Evolutionary conservation across 2,113 vertebrate genomes (phyloP), one percentile per base, ranked within the genome.

Genomic region (Sinocyclocheilus anophthalmus): DNA sequence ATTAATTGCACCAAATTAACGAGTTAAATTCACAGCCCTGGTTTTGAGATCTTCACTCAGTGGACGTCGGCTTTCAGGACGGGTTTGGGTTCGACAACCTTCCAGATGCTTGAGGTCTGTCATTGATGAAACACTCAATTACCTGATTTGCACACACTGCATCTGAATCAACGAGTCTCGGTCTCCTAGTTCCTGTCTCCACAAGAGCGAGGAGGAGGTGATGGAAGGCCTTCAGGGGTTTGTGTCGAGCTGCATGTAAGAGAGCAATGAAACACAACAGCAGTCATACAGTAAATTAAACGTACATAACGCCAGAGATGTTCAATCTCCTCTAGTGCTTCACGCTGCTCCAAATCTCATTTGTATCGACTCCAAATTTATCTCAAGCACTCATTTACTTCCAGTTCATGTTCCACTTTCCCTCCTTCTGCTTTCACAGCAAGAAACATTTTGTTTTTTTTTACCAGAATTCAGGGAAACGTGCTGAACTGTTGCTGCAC

Each of bases 321-420:
- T 73, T 73, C 70, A 73, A 73, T 73, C 37, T 73, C 70, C 70
- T 42, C 70, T 39, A 73, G 70, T 73, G 70, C 37, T 73, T n/a
- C 37, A 5, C 70, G 37, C 70, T 73, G 70, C 70, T 42, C 70
- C 70, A 73, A 73, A 73, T 73, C 70, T 73, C 70, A 73, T 73
- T 73, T 73, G 70, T 42, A 73, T 73, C 37, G 37, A 73, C 37
- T 42, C 70, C 70, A 73, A 73, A 73, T 73, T 73, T 73, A 73
- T 73, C 70, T 10, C 37, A 22, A n/a, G 70, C 20, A 73, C 70
- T 73, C 70, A 42, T 73, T 73, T 73, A 73, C 37, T 73, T 73
- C 70, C 37, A 73, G 70, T 42, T 73, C 70, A 73, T 73, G 70
- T 73, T 42, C 70, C 70, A 73, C 70, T 73, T 73, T 73, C 37